Conservation (phyloP, 2,113 vertebrate species). For the Platysteira castanea region DNA sequence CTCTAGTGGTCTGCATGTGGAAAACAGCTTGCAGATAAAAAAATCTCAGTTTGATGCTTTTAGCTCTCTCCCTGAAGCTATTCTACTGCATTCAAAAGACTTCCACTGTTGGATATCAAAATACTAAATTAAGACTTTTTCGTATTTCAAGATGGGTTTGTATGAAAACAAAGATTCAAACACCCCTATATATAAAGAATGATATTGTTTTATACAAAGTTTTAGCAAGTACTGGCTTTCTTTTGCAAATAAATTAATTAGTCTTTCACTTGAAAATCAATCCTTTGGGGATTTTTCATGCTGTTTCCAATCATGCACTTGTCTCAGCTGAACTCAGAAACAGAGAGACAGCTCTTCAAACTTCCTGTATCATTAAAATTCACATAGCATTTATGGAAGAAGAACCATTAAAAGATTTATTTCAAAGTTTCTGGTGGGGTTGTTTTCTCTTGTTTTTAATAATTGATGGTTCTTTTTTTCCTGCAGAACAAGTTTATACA, state of each 20-base stretch:
- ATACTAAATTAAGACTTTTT: neutral
- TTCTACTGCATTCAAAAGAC: neutral
- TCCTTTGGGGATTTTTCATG: neutral
- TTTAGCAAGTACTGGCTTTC: neutral
- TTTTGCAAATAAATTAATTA: neutral
- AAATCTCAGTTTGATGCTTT: neutral
- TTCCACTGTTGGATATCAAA: neutral
- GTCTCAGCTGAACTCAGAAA: neutral
- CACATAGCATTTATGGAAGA: neutral
- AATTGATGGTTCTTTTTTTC: neutral
- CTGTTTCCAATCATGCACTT: neutral
- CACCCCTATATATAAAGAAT: neutral
- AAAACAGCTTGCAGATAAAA: neutral
- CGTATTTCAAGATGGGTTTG: neutral
- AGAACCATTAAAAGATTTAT: conserved; percentile 1
- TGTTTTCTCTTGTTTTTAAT: neutral
- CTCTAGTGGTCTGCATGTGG: neutral
- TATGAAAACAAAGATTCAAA: neutral
- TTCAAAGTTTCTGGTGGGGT: neutral
- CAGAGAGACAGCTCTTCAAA: neutral
- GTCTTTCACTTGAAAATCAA: neutral
- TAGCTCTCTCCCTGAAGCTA: neutral
- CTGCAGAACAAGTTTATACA: neutral
- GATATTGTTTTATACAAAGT: neutral
- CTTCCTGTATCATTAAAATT: conserved; percentile 16